A percentile compares a stretch with the other conserved stretches of the same genome.
These are phyloP conservation scores for Epicampocera succincta DNA, from an alignment of 2,888 invertebrate species.

Conservation along the genomic window DNA sequence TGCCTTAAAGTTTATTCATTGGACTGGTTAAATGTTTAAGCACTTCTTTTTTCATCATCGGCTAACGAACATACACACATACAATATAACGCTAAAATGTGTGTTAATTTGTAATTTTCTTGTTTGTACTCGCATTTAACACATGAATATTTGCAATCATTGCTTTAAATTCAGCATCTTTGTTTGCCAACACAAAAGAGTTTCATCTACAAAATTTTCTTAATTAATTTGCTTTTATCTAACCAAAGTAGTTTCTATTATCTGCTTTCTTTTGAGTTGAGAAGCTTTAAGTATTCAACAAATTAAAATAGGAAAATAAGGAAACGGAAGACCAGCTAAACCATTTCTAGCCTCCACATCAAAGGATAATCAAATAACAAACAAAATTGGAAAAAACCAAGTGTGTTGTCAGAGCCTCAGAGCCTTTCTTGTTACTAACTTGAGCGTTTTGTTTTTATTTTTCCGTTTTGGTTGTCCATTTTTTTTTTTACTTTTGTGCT, in stretches of 20 bases:
- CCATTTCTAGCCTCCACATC: background rate
- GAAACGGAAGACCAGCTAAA: background rate
- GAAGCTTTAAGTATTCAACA: constrained; percentile 22
- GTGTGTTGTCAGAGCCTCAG: constrained; percentile 2
- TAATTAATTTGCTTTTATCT: constrained; percentile 10
- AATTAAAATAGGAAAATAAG: constrained; percentile 7
- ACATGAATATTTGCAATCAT: too few relatives aligned
- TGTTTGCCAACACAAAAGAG: background rate
- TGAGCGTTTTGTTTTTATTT: too few relatives aligned
- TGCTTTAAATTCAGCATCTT: background rate
- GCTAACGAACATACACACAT: too few relatives aligned
- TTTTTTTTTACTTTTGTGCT: background rate
- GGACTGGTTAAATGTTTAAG: too few relatives aligned
- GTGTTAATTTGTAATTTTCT: too few relatives aligned
- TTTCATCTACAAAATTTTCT: background rate
- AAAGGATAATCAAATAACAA: constrained; percentile 8
- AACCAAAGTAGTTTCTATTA: background rate
- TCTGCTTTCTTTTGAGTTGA: background rate
- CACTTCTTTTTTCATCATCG: too few relatives aligned
- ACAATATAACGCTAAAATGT: too few relatives aligned
- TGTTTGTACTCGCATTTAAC: too few relatives aligned
- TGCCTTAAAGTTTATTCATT: too few relatives aligned
- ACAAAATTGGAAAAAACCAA: constrained; percentile 17
- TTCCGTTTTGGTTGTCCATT: background rate
- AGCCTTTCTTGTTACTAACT: background rate